Conservation (phyloP, 1,140 invertebrate species). For the Heliconius melpomene region DNA sequence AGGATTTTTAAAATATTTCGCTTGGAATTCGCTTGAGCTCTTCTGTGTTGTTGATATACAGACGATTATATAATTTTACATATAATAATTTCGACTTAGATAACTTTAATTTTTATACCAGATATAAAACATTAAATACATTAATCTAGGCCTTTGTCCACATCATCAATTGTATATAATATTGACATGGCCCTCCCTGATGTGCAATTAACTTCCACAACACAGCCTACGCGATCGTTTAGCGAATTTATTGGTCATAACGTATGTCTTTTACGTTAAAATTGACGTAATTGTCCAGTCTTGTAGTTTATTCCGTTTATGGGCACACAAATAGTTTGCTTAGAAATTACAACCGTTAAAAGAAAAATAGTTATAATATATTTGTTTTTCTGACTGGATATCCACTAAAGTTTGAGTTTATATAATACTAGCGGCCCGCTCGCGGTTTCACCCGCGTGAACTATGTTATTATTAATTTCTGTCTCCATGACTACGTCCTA, state of each 20-base stretch:
- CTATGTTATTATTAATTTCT: no score
- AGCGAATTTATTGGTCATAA: slow-evolving; percentile 38
- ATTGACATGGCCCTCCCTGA: neutral
- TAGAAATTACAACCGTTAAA: neutral
- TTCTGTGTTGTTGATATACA: no score
- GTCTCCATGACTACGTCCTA: no score
- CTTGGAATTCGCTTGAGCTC: no score
- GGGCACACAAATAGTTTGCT: neutral
- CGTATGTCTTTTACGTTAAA: slow-evolving; percentile 29
- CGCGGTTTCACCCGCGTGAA: no score
- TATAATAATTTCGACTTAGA: neutral
- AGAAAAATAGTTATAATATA: neutral
- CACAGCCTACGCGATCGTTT: slow-evolving; percentile 55
- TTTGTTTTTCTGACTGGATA: no score
- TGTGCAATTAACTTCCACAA: slow-evolving; percentile 38
- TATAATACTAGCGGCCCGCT: no score
- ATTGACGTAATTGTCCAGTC: slow-evolving; percentile 24
- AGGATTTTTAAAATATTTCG: no score
- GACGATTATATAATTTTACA: neutral
- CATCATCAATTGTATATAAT: neutral
- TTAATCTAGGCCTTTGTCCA: neutral
- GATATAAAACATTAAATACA: neutral
- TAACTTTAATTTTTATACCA: neutral
- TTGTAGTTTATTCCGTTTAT: slow-evolving; percentile 11
- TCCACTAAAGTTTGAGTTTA: no score